Percentiles rank a stretch among this genome's conserved stretches.
These are phyloP conservation scores for Dermatophagoides farinae DNA, from an alignment of 1,140 invertebrate genomes.

Conservation along the genomic window DNA sequence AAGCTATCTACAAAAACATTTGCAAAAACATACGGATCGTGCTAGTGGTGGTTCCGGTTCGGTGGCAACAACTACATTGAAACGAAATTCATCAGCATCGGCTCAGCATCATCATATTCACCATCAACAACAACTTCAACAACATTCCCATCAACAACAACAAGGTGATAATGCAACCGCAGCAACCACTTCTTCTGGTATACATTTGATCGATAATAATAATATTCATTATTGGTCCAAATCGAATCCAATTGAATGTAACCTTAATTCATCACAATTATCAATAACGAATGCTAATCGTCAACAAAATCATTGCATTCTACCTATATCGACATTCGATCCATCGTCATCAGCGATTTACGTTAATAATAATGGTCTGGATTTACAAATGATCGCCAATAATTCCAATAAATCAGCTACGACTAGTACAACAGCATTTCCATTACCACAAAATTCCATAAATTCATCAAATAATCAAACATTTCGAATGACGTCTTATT, in stretches of 20 bases:
- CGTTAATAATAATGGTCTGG: slow-evolving; percentile 19
- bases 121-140: slow-evolving; percentile 12
- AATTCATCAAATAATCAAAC: slow-evolving; percentile 12
- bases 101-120: slow-evolving; percentile 4
- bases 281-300: too few relatives aligned
- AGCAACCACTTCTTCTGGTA: background rate
- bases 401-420: background rate
- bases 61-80: slow-evolving; percentile 36
- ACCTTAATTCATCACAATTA: too few relatives aligned
- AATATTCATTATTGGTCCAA: too few relatives aligned
- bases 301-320: too few relatives aligned
- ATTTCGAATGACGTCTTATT: background rate
- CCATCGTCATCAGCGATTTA: too few relatives aligned
- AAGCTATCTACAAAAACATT: slow-evolving; percentile 93
- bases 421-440: background rate
- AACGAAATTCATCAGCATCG: background rate
- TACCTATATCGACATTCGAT: too few relatives aligned
- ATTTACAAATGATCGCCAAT: background rate
- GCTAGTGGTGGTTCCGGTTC: slow-evolving; percentile 41
- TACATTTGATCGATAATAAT: background rate
- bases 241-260: too few relatives aligned
- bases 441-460: background rate
- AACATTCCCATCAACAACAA: slow-evolving; percentile 16
- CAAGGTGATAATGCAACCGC: background rate
- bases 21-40: slow-evolving; percentile 89